Conservation (phyloP, 2,113 vertebrate genomes). For the Dicerorhinus sumatrensis region DNA sequence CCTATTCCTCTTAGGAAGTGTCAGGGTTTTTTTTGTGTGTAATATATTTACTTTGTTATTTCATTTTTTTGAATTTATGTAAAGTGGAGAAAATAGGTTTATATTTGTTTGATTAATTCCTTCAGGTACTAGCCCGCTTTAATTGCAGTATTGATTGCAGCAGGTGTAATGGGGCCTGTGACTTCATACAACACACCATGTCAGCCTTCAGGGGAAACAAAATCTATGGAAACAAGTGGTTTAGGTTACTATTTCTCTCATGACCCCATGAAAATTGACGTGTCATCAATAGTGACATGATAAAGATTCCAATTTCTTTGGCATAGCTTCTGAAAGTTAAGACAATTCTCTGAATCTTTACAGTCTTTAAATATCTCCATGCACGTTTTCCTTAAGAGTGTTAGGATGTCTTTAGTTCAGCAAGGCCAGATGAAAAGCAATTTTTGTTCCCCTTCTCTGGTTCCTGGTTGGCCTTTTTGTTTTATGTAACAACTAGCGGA, state of each 20-base stretch:
- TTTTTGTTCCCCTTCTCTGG: background rate
- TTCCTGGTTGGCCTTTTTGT: background rate
- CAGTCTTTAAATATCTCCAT: background rate
- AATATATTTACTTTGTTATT: background rate
- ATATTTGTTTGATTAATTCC: slow-evolving; percentile 33
- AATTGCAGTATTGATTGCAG: slow-evolving; percentile 69
- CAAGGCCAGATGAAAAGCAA: slow-evolving; percentile 35
- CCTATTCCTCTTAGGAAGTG: background rate
- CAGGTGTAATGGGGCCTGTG: background rate
- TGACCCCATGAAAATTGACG: slow-evolving; percentile 49
- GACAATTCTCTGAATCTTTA: slow-evolving; percentile 53
- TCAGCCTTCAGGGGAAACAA: slow-evolving; percentile 45
- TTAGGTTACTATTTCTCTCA: slow-evolving; percentile 59
- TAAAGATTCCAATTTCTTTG: slow-evolving; percentile 62
- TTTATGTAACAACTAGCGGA: slow-evolving; percentile 1
- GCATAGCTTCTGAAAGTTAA: slow-evolving; percentile 62
- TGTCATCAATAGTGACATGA: slow-evolving; percentile 41
- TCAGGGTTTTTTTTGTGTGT: background rate
- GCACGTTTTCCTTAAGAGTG: background rate
- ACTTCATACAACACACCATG: slow-evolving; percentile 13
- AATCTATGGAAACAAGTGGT: slow-evolving; percentile 2
- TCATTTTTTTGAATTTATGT: slow-evolving; percentile 33
- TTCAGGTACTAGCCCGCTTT: slow-evolving; percentile 30
- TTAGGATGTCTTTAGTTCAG: slow-evolving; percentile 53
- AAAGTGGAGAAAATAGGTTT: slow-evolving; percentile 16